Evolutionary conservation across 2,797 vertebrate species (phyloP).

Genomic region (Cyclopterus lumpus): DNA sequence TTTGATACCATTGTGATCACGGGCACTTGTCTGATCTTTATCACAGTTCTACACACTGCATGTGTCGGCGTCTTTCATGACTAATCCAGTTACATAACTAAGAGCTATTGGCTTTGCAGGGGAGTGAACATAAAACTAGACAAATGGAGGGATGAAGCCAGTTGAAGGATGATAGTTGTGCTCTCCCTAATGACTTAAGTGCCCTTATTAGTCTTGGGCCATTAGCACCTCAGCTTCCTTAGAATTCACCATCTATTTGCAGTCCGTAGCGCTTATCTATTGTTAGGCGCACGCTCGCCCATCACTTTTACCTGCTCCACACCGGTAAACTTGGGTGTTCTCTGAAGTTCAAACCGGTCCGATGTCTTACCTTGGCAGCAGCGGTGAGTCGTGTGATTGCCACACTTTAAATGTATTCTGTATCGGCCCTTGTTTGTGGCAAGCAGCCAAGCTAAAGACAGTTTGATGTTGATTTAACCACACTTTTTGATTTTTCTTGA

Average conservation of each 20-base stretch:
- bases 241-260: conserved; percentile 47
- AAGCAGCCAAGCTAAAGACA: conserved; percentile 44
- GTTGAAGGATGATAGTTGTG: conserved; percentile 44
- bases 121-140: conserved; percentile 41
- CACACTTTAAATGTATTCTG: conserved; percentile 54
- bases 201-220: conserved; percentile 58
- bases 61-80: conserved; percentile 38
- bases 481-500: conserved; percentile 68
- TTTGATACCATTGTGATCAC: conserved; percentile 4
- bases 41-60: conserved; percentile 10
- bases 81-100: conserved; percentile 45
- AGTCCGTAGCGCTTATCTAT: conserved; percentile 15
- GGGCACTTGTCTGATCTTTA: conserved; percentile 20
- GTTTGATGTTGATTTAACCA: conserved; percentile 72
- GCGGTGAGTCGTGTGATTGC: conserved; percentile 17
- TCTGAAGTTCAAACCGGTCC: conserved; percentile 27
- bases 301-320: not conserved
- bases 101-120: conserved; percentile 39
- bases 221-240: conserved; percentile 60
- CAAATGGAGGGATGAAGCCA: conserved; percentile 30
- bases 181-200: conserved; percentile 59
- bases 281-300: not conserved
- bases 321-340: conserved; percentile 21
- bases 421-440: conserved; percentile 55
- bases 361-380: conserved; percentile 29